Percentiles rank a stretch among this genome's conserved stretches.
These are phyloP conservation scores for Parochlus steinenii DNA, from an alignment of 2,888 invertebrate genomes.

Conservation along the genomic window DNA sequence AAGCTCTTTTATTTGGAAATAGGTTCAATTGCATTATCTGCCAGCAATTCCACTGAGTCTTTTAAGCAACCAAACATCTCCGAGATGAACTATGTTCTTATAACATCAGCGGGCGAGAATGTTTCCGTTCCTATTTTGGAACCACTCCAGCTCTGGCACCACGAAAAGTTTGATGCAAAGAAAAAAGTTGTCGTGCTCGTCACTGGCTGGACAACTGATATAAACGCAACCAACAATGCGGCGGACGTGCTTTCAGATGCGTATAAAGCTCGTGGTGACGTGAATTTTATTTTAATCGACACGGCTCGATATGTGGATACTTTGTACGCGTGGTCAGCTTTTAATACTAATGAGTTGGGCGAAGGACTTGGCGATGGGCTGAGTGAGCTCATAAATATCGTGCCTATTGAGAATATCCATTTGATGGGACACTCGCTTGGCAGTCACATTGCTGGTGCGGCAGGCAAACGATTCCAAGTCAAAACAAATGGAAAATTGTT, in stretches of 20 bases:
- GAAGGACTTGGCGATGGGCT: slow-evolving; percentile 12
- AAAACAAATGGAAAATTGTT: slow-evolving; percentile 21
- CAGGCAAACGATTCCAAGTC: slow-evolving; percentile 22
- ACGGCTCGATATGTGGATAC: slow-evolving; percentile 13
- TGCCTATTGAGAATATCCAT: slow-evolving; percentile 13
- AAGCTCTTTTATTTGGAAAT: too few species aligned
- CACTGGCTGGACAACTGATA: slow-evolving; percentile 27
- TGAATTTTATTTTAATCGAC: slow-evolving; percentile 25
- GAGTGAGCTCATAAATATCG: slow-evolving; percentile 1
- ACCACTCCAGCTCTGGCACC: slow-evolving; percentile 23
- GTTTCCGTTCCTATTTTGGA: slow-evolving; percentile 21
- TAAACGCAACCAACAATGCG: slow-evolving; percentile 20
- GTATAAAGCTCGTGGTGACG: slow-evolving; percentile 24
- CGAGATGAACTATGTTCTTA: slow-evolving; percentile 24
- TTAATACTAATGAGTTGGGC: slow-evolving; percentile 14
- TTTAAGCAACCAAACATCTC: slow-evolving; percentile 20
- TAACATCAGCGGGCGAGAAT: slow-evolving; percentile 20
- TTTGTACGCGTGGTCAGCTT: slow-evolving; percentile 15
- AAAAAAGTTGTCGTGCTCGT: slow-evolving; percentile 25
- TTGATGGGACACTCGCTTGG: slow-evolving; percentile 12
- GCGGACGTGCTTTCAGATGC: slow-evolving; percentile 23
- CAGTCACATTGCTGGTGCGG: slow-evolving; percentile 24
- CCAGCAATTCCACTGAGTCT: slow-evolving; percentile 4
- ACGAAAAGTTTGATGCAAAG: slow-evolving; percentile 21
- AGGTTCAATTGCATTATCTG: slow-evolving; percentile 8